Evolutionary conservation across 1,140 invertebrate species (phyloP), one percentile per base, ranked within the genome.

Genomic region (Plectrocnemia conspersa): DNA sequence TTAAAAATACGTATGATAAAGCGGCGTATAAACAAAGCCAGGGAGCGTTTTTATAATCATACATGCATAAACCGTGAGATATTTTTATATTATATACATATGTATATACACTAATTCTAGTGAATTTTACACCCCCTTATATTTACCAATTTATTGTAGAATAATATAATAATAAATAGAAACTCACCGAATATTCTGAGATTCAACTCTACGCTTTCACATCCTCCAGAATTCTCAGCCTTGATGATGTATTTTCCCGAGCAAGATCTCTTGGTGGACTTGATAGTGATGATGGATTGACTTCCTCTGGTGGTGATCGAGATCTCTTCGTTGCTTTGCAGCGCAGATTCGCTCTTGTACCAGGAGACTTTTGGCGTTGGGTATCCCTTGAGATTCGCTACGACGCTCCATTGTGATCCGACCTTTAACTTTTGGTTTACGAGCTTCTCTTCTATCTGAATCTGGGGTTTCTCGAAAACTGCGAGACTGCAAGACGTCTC

Each of bases 171-270:
- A n/a, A n/a, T 29, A 29, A 29, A 29, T 13, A 40, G n/a, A 32
- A 42, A 68, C 76, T 72, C 73, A 86, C 83, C 89, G 45, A 90
- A 84, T n/a, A 94, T 89, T 70, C 82, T 77, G 7, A 94, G 79
- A 27, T 78, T 79, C 56, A 90, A 72, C 63, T 91, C 86, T 7
- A 82, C 72, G n/a, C 78, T 74, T 15, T 81, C 78, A 10, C 76
- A 75, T 6, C 91, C 91, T 46, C 82, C 81, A 32, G 77, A 73
- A 66, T 89, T 89, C n/a, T 68, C 73, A 11, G 83, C 84, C 58
- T 75, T 79, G 2, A 86, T 69, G 13, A 77, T 80, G 61, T 86
- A 89, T 32, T 76, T 81, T 6, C 79, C 84, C 2, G 79, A 76
- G 63, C 88, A 80, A 18, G 76, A 74, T 56, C 84, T 72, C 11